Percentiles rank a stretch among this genome's conserved stretches.
phyloP scores from a whole-genome alignment of 2,888 invertebrate species.

The Dolomedes plantarius region DNA sequence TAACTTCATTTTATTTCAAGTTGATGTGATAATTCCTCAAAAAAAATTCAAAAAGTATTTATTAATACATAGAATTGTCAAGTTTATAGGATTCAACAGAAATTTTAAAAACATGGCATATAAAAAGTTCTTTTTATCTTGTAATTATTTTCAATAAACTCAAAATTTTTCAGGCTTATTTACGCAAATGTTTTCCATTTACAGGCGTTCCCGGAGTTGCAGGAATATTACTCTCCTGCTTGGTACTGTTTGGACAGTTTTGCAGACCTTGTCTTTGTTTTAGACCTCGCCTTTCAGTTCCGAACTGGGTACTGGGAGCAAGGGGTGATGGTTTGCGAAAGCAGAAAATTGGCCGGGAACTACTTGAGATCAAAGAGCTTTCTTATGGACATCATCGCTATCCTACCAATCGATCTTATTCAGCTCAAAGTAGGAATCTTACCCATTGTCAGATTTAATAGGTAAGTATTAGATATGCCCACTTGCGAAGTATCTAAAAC shows the following conservation, averaged over 20 bases:
- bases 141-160: too few relatives aligned
- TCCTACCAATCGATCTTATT: conserved; percentile 90
- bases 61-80: too few relatives aligned
- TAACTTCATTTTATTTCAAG: too few relatives aligned
- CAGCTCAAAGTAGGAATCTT: conserved; percentile 88
- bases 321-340: conserved; percentile 95
- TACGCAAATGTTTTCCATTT: too few relatives aligned
- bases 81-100: too few relatives aligned
- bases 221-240: conserved; percentile 84
- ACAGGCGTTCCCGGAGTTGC: conserved; percentile 92
- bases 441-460: conserved; percentile 85
- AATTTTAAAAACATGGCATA: too few relatives aligned
- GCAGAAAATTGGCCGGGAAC: conserved; percentile 90
- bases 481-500: not conserved
- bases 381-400: conserved; percentile 87
- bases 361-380: conserved; percentile 91
- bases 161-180: too few relatives aligned
- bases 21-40: too few relatives aligned
- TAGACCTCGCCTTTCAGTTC: conserved; percentile 93
- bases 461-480: too few relatives aligned
- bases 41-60: too few relatives aligned
- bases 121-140: too few relatives aligned
- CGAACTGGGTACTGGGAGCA: conserved; percentile 96
- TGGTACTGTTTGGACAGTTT: conserved; percentile 90
- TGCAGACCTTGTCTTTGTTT: conserved; percentile 89